Conservation (phyloP, 2,888 invertebrate species). For the Macrostomum cliftonense region DNA sequence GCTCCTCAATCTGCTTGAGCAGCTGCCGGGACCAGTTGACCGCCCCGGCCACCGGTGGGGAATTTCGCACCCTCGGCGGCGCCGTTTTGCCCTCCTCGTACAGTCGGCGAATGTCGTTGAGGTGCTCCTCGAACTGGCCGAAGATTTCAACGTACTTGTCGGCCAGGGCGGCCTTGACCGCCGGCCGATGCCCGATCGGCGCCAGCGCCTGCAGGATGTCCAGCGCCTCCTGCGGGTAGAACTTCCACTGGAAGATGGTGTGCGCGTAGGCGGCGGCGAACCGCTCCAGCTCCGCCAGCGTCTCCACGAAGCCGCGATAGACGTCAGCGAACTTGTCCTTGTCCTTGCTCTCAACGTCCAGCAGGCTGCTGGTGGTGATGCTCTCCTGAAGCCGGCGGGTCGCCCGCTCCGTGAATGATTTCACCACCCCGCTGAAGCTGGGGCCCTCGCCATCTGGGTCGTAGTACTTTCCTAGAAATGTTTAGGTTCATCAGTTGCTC, state of each 20-base stretch:
- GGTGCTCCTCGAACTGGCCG: constrained; percentile 31
- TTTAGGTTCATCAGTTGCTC: too few species aligned
- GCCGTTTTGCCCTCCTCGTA: constrained; percentile 32
- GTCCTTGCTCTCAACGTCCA: constrained; percentile 36
- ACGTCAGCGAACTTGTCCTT: constrained; percentile 29
- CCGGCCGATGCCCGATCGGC: constrained; percentile 22
- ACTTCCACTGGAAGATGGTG: constrained; percentile 25
- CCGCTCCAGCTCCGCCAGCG: constrained; percentile 26
- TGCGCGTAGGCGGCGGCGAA: constrained; percentile 32
- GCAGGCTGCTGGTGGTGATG: constrained; percentile 28
- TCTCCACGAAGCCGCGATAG: constrained; percentile 23
- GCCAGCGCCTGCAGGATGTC: constrained; percentile 3
- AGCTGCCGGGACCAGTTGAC: constrained; percentile 34
- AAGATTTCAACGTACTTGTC: constrained; percentile 34
- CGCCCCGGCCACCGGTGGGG: constrained; percentile 25
- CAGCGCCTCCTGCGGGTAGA: constrained; percentile 8
- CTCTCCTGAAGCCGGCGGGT: constrained; percentile 21
- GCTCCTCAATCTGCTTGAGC: constrained; percentile 32
- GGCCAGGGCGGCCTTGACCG: constrained; percentile 24
- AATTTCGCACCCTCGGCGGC: neutral
- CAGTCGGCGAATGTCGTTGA: constrained; percentile 28
- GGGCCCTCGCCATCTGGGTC: constrained; percentile 28
- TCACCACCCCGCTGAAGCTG: constrained; percentile 23
- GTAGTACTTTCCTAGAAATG: constrained; percentile 22
- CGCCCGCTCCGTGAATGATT: constrained; percentile 23